Conservation (phyloP, 2,113 vertebrate species). For the Cottus gobio region DNA sequence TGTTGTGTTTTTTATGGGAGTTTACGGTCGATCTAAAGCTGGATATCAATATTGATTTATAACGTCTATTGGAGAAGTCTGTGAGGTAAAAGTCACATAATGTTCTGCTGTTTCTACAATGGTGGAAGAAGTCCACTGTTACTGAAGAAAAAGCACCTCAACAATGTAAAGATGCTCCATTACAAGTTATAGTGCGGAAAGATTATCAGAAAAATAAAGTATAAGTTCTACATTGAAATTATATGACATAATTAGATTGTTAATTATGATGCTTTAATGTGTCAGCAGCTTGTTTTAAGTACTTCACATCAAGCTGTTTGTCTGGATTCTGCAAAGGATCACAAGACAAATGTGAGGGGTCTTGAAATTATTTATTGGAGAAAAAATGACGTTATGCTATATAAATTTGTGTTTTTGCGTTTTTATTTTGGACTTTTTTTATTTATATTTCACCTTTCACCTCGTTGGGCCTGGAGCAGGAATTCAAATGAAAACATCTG, state of each 20-base stretch:
- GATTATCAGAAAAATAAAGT: neutral
- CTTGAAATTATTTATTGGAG: neutral
- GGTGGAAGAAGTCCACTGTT: neutral
- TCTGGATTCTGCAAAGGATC: too few relatives aligned
- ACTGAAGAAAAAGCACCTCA: neutral
- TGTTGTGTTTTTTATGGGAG: constrained; percentile 32
- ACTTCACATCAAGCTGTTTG: neutral
- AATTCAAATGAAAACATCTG: neutral
- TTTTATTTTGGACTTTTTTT: neutral
- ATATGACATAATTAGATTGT: neutral
- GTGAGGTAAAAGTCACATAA: too few relatives aligned
- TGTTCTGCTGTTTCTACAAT: neutral
- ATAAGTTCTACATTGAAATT: too few relatives aligned
- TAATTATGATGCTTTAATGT: neutral
- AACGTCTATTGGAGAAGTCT: neutral
- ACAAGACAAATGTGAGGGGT: neutral
- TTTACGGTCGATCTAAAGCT: constrained; percentile 39
- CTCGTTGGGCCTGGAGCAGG: neutral
- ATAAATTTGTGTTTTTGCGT: too few relatives aligned
- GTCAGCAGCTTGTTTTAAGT: neutral
- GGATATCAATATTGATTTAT: constrained; percentile 41
- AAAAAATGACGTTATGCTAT: neutral
- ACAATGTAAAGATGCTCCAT: too few relatives aligned
- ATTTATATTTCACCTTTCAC: neutral
- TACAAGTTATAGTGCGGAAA: neutral